phyloP scores from a whole-genome alignment of 1,140 invertebrate genomes.

The Leptinotarsa texana region DNA sequence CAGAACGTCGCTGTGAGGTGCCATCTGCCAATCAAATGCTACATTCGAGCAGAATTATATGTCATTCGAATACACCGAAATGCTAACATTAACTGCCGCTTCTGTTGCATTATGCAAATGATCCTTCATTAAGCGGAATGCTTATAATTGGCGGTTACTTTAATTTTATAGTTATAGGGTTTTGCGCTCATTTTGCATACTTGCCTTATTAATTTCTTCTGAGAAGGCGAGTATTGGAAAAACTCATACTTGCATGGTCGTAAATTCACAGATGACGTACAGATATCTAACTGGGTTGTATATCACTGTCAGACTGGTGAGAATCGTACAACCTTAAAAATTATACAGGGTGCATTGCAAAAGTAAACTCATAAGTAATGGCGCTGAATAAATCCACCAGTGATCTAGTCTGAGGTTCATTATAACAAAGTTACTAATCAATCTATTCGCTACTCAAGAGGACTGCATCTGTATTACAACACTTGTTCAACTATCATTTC shows the following conservation, averaged over 20 bases:
- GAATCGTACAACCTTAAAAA: no score
- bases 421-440: no score
- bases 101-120: slow-evolving; percentile 8
- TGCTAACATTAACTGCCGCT: neutral
- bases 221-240: neutral
- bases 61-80: slow-evolving; percentile 1
- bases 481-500: no score
- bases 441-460: no score
- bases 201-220: neutral
- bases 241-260: neutral
- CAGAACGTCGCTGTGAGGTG: neutral
- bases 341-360: no score
- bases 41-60: neutral
- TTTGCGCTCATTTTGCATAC: neutral
- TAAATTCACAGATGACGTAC: slow-evolving; percentile 3
- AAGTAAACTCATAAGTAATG: no score
- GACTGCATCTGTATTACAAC: no score
- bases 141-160: slow-evolving; percentile 4
- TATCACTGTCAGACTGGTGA: neutral
- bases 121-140: neutral
- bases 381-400: no score
- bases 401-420: no score
- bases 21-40: slow-evolving; percentile 1
- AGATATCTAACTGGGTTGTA: neutral
- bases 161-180: slow-evolving; percentile 5